A percentile compares a stretch with the other conserved stretches of the same genome.
Evolutionary conservation across 2,888 invertebrate genomes (phyloP).

Genomic region (Endotricha flammealis): DNA sequence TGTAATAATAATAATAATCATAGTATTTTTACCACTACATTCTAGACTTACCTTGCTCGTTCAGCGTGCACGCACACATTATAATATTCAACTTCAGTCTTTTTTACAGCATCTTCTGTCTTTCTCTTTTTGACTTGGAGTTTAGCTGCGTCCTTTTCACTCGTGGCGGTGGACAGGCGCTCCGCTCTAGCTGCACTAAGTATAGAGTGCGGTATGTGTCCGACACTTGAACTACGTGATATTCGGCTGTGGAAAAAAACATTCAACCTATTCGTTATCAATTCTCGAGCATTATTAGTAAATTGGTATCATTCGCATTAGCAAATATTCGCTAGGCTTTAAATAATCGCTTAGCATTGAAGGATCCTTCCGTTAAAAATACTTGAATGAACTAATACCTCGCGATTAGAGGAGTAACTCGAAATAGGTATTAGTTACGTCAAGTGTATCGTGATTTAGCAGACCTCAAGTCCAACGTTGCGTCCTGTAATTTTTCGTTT

Average conservation of each 20-base stretch:
- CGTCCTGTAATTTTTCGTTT: slow-evolving; percentile 94
- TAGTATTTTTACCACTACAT: no score
- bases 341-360: slow-evolving; percentile 37
- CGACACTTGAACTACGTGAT: slow-evolving; percentile 76
- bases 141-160: slow-evolving; percentile 83
- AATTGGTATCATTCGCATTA: slow-evolving; percentile 32
- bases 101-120: slow-evolving; percentile 92
- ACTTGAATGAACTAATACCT: slow-evolving; percentile 29
- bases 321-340: slow-evolving; percentile 30
- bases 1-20: no score
- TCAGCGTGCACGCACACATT: slow-evolving; percentile 94
- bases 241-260: slow-evolving; percentile 58
- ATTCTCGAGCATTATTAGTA: not conserved
- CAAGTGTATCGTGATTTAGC: slow-evolving; percentile 32
- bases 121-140: slow-evolving; percentile 92
- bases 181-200: slow-evolving; percentile 65
- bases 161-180: slow-evolving; percentile 46
- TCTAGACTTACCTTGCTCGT: slow-evolving; percentile 87
- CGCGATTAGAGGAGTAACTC: slow-evolving; percentile 5
- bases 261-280: not conserved
- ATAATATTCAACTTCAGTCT: slow-evolving; percentile 96
- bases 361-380: slow-evolving; percentile 50
- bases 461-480: slow-evolving; percentile 70
- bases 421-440: slow-evolving; percentile 28
- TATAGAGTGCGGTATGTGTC: slow-evolving; percentile 75